These are phyloP conservation scores for Macrocentrus cingulum DNA, from an alignment of 1,140 invertebrate genomes.

Conservation along the genomic window DNA sequence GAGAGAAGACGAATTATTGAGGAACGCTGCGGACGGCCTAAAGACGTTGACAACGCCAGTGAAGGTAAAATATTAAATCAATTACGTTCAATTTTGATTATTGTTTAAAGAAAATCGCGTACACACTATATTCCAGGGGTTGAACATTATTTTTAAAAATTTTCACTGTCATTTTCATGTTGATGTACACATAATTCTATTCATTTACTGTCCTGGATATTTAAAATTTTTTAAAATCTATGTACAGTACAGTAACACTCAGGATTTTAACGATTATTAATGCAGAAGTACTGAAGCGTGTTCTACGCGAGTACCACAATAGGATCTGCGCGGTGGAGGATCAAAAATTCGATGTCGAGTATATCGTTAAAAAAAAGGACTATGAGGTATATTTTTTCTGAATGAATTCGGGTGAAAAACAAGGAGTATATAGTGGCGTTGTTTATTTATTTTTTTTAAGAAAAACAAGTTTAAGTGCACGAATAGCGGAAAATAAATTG, in stretches of 20 bases:
- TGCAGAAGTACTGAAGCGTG: slow-evolving; percentile 69
- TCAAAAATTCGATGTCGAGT: slow-evolving; percentile 97
- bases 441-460: not conserved
- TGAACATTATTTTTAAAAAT: too few species aligned
- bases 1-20: slow-evolving; percentile 97
- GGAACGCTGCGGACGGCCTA: slow-evolving; percentile 88
- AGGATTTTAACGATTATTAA: slow-evolving; percentile 25
- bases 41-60: slow-evolving; percentile 86
- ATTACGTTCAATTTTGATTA: slow-evolving; percentile 2
- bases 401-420: slow-evolving; percentile 32
- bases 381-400: slow-evolving; percentile 71
- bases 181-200: too few species aligned
- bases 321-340: slow-evolving; percentile 88
- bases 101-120: too few species aligned
- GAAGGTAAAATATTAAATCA: slow-evolving; percentile 71
- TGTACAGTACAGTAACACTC: not conserved
- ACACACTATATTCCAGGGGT: too few species aligned
- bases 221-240: not conserved
- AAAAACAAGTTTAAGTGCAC: slow-evolving; percentile 16
- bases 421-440: too few species aligned
- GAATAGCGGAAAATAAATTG: slow-evolving; percentile 2
- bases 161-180: not conserved
- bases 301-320: slow-evolving; percentile 84
- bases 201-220: too few species aligned
- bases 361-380: slow-evolving; percentile 96